Conservation (phyloP, 2,113 vertebrate species). For the Mustelus asterias region DNA sequence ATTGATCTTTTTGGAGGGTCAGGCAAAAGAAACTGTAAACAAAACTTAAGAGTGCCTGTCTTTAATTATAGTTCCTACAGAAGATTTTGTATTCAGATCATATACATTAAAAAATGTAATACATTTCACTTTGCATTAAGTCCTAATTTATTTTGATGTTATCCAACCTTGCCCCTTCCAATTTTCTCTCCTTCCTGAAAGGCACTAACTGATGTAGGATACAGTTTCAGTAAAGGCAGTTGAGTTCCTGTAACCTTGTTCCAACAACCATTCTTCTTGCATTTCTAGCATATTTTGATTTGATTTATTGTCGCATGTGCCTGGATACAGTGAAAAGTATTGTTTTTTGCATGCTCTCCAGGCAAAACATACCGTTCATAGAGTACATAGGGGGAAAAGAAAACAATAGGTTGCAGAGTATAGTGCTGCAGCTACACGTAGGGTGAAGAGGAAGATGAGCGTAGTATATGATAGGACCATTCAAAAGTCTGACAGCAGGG, state of each 20-base stretch:
- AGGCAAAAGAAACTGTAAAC: background rate
- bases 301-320: too few relatives aligned
- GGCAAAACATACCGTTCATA: too few relatives aligned
- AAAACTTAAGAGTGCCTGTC: background rate
- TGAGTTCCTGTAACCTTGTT: background rate
- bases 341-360: too few relatives aligned
- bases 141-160: background rate
- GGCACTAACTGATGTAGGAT: background rate
- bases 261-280: background rate
- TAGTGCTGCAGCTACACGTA: too few relatives aligned
- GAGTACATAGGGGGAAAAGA: too few relatives aligned
- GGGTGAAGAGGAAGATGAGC: too few relatives aligned
- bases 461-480: too few relatives aligned
- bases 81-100: conserved; percentile 24
- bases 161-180: background rate
- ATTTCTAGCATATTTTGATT: background rate
- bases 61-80: background rate
- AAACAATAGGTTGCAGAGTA: too few relatives aligned
- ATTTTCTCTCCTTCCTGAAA: background rate
- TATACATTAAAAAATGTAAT: conserved; percentile 17
- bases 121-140: background rate
- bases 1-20: background rate
- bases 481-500: too few relatives aligned
- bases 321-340: too few relatives aligned
- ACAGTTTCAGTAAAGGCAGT: background rate